Evolutionary conservation across 1,140 invertebrate species (phyloP).

Genomic region (Neuroterus valhalla): DNA sequence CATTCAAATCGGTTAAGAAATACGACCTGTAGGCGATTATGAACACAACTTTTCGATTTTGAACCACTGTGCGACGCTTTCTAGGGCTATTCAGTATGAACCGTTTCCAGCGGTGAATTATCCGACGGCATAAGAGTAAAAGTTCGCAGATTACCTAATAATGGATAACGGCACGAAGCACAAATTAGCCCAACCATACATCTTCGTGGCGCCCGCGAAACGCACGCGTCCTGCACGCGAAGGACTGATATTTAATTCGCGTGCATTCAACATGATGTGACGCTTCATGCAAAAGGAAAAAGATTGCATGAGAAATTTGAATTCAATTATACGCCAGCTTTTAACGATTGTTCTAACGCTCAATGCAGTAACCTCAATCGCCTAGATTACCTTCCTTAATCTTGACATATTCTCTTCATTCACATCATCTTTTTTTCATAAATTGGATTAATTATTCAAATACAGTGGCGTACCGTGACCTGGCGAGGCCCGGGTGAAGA

Average conservation of each 20-base stretch:
- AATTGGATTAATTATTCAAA: too few relatives aligned
- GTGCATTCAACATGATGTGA: slow-evolving; percentile 56
- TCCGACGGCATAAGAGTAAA: slow-evolving; percentile 39
- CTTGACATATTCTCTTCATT: too few relatives aligned
- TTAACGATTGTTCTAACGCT: slow-evolving; percentile 25
- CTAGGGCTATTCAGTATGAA: too few relatives aligned
- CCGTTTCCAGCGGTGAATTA: slow-evolving; percentile 30
- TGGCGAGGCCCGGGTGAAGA: too few relatives aligned
- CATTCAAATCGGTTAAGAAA: too few relatives aligned
- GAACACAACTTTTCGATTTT: too few relatives aligned
- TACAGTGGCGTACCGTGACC: too few relatives aligned
- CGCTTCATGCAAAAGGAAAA: slow-evolving; percentile 49
- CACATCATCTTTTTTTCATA: too few relatives aligned
- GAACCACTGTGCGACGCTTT: too few relatives aligned
- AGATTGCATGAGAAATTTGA: slow-evolving; percentile 38
- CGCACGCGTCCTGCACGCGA: slow-evolving; percentile 64
- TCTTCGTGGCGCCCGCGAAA: slow-evolving; percentile 64
- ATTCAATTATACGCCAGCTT: slow-evolving; percentile 52
- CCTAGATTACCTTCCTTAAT: not conserved
- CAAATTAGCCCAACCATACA: slow-evolving; percentile 71
- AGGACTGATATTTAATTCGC: slow-evolving; percentile 69
- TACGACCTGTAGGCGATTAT: too few relatives aligned
- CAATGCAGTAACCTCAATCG: not conserved
- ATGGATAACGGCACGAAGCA: slow-evolving; percentile 68
- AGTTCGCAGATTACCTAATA: slow-evolving; percentile 66